Conservation (phyloP, 1,140 invertebrate genomes). For the Neodiprion fabricii region DNA sequence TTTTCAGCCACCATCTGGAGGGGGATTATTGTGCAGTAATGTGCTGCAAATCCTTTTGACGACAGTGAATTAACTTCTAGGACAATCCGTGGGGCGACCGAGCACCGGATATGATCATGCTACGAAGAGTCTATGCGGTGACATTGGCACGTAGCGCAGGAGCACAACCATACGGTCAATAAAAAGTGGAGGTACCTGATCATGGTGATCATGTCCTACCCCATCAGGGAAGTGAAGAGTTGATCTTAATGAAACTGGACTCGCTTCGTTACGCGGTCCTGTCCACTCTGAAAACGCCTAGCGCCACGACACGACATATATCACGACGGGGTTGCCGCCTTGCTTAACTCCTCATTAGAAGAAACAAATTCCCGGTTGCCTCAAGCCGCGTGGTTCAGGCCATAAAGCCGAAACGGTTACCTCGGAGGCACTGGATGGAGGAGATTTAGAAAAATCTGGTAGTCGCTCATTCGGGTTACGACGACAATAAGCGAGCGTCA, state of each 20-base stretch:
- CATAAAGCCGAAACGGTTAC: conserved; percentile 10
- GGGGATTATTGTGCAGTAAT: too few species aligned
- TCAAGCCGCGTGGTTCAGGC: not conserved
- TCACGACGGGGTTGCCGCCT: not conserved
- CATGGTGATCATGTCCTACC: too few species aligned
- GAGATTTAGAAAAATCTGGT: not conserved
- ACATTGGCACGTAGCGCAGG: too few species aligned
- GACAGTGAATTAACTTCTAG: too few species aligned
- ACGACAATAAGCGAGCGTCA: not conserved
- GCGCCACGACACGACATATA: not conserved
- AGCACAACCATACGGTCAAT: too few species aligned
- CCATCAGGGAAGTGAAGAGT: not conserved
- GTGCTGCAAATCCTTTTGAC: too few species aligned
- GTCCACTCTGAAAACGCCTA: not conserved
- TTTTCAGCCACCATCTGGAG: too few species aligned
- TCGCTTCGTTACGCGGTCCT: not conserved
- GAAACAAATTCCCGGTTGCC: conserved; percentile 8
- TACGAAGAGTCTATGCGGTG: too few species aligned
- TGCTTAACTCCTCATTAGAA: conserved; percentile 16
- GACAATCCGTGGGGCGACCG: too few species aligned
- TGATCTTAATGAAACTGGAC: not conserved
- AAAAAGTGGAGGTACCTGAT: too few species aligned
- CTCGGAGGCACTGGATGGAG: not conserved
- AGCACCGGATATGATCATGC: too few species aligned
- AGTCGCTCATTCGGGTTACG: not conserved